Percentiles rank a stretch among this genome's conserved stretches.
These are phyloP conservation scores for Gambusia yucatana DNA, from an alignment of 2,797 vertebrate genomes.

Conservation along the genomic window DNA sequence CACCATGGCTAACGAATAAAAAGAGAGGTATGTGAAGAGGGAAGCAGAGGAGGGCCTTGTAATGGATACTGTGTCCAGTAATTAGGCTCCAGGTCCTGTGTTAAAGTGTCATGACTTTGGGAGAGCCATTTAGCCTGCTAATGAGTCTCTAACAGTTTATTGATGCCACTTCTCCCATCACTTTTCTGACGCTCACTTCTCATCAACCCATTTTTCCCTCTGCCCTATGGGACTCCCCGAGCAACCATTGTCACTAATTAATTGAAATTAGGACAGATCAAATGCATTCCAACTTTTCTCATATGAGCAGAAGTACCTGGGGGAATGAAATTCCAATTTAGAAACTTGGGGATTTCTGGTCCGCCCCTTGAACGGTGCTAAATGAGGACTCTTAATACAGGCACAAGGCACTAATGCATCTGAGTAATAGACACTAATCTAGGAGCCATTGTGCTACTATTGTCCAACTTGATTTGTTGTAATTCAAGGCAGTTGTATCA, in stretches of 20 bases:
- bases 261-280: slow-evolving; percentile 90
- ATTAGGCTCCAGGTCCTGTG: slow-evolving; percentile 82
- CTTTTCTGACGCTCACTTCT: slow-evolving; percentile 79
- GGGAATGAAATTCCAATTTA: slow-evolving; percentile 88
- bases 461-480: slow-evolving; percentile 76
- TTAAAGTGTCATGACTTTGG: slow-evolving; percentile 85
- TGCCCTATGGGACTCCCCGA: slow-evolving; percentile 83
- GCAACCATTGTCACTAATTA: slow-evolving; percentile 87
- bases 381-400: slow-evolving; percentile 80
- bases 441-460: slow-evolving; percentile 74
- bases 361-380: slow-evolving; percentile 80
- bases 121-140: slow-evolving; percentile 84
- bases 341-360: slow-evolving; percentile 85
- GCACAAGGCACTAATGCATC: slow-evolving; percentile 71
- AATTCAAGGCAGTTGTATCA: slow-evolving; percentile 64
- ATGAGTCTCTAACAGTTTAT: slow-evolving; percentile 87
- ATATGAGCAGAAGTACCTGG: slow-evolving; percentile 85
- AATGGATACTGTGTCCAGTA: slow-evolving; percentile 86
- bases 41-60: slow-evolving; percentile 62
- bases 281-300: slow-evolving; percentile 87
- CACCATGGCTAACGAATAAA: slow-evolving; percentile 73
- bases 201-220: slow-evolving; percentile 77
- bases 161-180: slow-evolving; percentile 84
- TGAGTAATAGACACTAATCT: slow-evolving; percentile 80
- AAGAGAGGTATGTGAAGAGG: slow-evolving; percentile 58